A percentile compares a stretch with the other conserved stretches of the same genome.
These are phyloP conservation scores for Campoletis sonorensis DNA, from an alignment of 1,140 invertebrate genomes.

Conservation along the genomic window DNA sequence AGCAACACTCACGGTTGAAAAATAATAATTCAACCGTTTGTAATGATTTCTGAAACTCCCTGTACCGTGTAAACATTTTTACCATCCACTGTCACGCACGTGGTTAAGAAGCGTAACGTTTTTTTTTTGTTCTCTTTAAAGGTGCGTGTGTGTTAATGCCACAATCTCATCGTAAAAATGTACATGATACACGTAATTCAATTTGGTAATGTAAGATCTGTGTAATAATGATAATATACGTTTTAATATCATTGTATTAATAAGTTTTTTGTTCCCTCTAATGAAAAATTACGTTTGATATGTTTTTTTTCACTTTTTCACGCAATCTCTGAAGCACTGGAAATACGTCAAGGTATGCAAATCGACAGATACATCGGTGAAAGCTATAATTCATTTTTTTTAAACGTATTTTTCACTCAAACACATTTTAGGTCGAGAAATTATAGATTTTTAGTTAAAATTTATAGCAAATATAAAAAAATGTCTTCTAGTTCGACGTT, in stretches of 20 bases:
- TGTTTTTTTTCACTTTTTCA: conserved; percentile 61
- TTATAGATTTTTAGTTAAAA: no score
- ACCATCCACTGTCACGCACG: conserved; percentile 7
- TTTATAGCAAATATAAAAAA: no score
- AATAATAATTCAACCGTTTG: no score
- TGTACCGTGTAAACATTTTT: neutral
- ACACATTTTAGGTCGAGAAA: no score
- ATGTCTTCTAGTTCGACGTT: no score
- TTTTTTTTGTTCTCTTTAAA: neutral
- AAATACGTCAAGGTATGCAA: conserved; percentile 86
- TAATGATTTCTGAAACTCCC: conserved; percentile 19
- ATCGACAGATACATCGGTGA: neutral
- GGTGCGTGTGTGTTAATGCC: neutral
- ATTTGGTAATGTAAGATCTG: conserved; percentile 1
- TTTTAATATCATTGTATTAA: conserved; percentile 42
- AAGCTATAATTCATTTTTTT: no score
- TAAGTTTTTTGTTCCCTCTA: conserved; percentile 20
- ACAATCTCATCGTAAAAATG: conserved; percentile 8
- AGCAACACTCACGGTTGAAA: neutral
- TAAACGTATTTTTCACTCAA: no score
- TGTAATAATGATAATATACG: conserved; percentile 18
- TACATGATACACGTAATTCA: conserved; percentile 13
- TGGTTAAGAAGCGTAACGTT: conserved; percentile 17
- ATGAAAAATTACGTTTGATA: conserved; percentile 34
- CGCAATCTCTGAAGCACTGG: conserved; percentile 83